Conservation (phyloP, 2,797 vertebrate genomes). For the Trichosurus vulpecula region DNA sequence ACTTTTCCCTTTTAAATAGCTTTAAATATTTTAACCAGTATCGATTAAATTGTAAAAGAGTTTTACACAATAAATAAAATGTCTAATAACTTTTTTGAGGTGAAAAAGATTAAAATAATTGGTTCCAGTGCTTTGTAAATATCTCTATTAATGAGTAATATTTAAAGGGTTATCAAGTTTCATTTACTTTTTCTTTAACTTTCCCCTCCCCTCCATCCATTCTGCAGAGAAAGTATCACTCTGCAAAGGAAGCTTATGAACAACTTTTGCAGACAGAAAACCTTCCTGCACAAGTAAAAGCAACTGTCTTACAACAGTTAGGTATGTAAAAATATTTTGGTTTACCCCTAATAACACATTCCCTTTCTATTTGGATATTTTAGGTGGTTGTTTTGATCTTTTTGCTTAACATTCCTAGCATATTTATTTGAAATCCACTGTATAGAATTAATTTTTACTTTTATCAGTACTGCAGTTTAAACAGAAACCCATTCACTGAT, state of each 20-base stretch:
- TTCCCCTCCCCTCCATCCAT: constrained; percentile 56
- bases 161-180: constrained; percentile 38
- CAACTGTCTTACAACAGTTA: constrained; percentile 97
- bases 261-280: constrained; percentile 96
- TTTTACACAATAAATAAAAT: not conserved
- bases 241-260: constrained; percentile 98
- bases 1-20: constrained; percentile 46
- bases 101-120: not conserved
- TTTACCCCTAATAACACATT: constrained; percentile 4
- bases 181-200: constrained; percentile 58
- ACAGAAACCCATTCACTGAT: not conserved
- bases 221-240: constrained; percentile 96
- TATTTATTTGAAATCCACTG: not conserved
- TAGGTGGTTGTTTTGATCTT: not conserved
- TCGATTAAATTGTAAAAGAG: constrained; percentile 46
- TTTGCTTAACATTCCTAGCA: not conserved
- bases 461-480: not conserved
- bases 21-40: constrained; percentile 27
- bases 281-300: constrained; percentile 98
- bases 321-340: constrained; percentile 88
- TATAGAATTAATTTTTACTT: not conserved
- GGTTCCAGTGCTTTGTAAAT: not conserved
- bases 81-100: not conserved
- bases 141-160: not conserved
- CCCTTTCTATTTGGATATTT: constrained; percentile 1